These are phyloP conservation scores for Chrysochloris asiatica DNA, from an alignment of 2,113 vertebrate species.

Conservation along the genomic window DNA sequence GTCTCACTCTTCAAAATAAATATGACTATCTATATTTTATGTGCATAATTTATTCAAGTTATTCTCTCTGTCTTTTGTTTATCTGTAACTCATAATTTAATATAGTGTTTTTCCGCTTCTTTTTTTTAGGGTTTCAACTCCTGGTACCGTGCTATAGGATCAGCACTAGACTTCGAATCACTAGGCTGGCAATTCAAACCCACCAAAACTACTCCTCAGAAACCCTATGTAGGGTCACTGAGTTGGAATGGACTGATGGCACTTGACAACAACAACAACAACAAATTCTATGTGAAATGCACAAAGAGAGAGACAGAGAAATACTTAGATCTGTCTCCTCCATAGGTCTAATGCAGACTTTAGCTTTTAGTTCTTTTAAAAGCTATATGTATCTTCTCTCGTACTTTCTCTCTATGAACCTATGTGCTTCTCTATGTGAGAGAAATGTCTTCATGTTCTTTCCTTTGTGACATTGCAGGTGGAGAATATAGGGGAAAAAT, in stretches of 20 bases:
- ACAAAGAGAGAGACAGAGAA: background rate
- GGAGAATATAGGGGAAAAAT: background rate
- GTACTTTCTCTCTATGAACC: background rate
- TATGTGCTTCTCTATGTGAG: too few relatives aligned
- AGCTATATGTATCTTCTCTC: background rate
- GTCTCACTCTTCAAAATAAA: background rate
- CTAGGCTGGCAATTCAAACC: too few relatives aligned
- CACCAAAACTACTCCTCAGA: too few relatives aligned
- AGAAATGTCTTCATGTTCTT: background rate
- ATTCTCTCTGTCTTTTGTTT: background rate
- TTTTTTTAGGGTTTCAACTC: background rate
- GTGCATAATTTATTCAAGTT: background rate
- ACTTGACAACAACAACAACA: too few relatives aligned
- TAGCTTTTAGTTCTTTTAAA: background rate
- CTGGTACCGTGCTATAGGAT: too few relatives aligned
- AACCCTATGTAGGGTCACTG: background rate
- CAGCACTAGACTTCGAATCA: too few relatives aligned
- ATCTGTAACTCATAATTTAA: background rate
- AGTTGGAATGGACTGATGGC: too few relatives aligned
- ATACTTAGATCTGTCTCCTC: background rate
- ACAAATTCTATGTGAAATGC: background rate
- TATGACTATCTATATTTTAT: background rate
- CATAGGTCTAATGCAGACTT: background rate
- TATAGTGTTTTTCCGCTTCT: background rate
- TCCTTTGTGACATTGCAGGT: background rate